Percentiles rank a stretch among this genome's conserved stretches.
Evolutionary conservation across 2,888 invertebrate genomes (phyloP).

Genomic region (Noctua comes): DNA sequence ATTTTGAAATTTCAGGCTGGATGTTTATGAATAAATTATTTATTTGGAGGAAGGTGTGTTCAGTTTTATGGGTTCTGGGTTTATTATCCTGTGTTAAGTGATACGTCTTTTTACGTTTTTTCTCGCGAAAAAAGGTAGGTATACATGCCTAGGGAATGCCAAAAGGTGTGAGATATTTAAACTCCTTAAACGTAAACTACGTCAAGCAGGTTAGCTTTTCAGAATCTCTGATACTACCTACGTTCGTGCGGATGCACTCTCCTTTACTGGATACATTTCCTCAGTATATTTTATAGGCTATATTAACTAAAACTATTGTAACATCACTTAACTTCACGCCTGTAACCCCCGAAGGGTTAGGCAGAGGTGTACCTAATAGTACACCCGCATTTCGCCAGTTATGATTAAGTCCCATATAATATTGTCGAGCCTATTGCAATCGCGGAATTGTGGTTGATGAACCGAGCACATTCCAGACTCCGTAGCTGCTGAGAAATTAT

Average conservation of each 20-base stretch:
- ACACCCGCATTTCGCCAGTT: too few relatives aligned
- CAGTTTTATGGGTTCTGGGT: constrained; percentile 22
- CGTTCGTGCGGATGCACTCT: neutral
- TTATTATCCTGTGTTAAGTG: constrained; percentile 16
- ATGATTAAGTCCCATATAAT: too few relatives aligned
- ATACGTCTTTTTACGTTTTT: neutral
- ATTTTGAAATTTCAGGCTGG: constrained; percentile 57
- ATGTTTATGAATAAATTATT: constrained; percentile 58
- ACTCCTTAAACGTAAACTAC: neutral
- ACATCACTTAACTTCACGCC: too few relatives aligned
- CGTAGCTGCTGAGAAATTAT: too few relatives aligned
- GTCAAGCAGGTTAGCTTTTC: too few relatives aligned
- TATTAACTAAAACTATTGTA: neutral
- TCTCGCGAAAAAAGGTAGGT: neutral
- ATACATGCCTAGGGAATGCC: neutral
- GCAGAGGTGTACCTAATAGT: too few relatives aligned
- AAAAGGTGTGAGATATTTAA: neutral
- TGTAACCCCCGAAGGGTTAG: too few relatives aligned
- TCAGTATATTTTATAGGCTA: neutral
- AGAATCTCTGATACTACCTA: neutral
- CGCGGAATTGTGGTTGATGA: too few relatives aligned
- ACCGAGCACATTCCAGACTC: too few relatives aligned
- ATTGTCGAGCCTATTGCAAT: too few relatives aligned
- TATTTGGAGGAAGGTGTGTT: constrained; percentile 30
- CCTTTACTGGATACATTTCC: neutral